Percentiles rank a stretch among this genome's conserved stretches.
These are phyloP conservation scores for Eclectus roratus DNA, from an alignment of 2,113 vertebrate genomes.

Conservation along the genomic window DNA sequence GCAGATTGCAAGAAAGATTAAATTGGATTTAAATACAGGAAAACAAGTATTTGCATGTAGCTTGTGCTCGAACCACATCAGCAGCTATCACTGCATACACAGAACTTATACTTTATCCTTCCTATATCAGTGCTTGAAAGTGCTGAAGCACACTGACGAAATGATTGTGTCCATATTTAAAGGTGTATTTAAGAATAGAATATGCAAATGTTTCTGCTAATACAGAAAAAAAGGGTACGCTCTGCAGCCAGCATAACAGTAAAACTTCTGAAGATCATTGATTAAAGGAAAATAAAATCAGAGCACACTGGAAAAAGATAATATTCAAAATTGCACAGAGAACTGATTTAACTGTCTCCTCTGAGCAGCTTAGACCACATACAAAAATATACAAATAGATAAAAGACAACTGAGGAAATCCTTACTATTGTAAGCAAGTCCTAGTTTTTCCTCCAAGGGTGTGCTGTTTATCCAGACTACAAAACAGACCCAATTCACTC, in stretches of 20 bases:
- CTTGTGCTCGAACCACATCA: slow-evolving; percentile 5
- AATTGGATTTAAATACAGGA: not conserved
- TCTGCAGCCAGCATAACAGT: not conserved
- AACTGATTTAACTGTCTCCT: not conserved
- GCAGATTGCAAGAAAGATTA: not conserved
- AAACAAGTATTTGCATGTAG: not conserved
- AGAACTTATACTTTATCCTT: slow-evolving; percentile 14
- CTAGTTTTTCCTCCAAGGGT: not conserved
- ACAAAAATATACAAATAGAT: not conserved
- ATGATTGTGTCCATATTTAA: not conserved
- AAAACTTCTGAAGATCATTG: not conserved
- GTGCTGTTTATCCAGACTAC: not conserved
- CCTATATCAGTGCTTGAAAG: not conserved
- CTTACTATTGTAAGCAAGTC: not conserved
- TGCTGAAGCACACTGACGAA: not conserved
- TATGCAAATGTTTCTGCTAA: not conserved
- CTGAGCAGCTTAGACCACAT: not conserved
- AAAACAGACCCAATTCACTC: not conserved
- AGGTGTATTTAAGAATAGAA: not conserved
- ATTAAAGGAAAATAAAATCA: not conserved
- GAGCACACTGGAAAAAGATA: not conserved
- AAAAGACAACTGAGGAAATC: not conserved
- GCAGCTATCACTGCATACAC: slow-evolving; percentile 6
- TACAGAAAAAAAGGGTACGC: not conserved
- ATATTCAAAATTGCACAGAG: not conserved